A percentile compares a stretch with the other conserved stretches of the same genome.
Evolutionary conservation across 2,888 invertebrate genomes (phyloP).

Genomic region (Drosophila aldrichi): DNA sequence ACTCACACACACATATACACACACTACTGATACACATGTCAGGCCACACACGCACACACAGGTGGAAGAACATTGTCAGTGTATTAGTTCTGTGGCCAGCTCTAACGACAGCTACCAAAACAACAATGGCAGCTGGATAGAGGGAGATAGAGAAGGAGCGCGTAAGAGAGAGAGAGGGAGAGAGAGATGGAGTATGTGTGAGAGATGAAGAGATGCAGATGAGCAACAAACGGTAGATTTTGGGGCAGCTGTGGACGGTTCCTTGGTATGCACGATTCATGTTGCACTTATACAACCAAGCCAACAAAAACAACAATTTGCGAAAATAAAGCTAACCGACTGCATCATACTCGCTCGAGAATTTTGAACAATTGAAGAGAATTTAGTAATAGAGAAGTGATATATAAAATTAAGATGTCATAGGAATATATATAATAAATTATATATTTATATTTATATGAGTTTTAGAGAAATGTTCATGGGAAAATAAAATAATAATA

Average conservation of each 20-base stretch:
- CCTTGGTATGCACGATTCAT: conserved; percentile 79
- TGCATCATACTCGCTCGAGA: background rate
- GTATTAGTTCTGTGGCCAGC: conserved; percentile 68
- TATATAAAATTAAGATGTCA: too few species aligned
- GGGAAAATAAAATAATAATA: too few species aligned
- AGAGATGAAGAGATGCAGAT: conserved; percentile 56
- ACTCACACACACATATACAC: conserved; percentile 6
- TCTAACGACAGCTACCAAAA: conserved; percentile 51
- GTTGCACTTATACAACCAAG: conserved; percentile 69
- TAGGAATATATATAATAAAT: too few species aligned
- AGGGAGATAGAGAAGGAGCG: too few species aligned
- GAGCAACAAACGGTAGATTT: conserved; percentile 39
- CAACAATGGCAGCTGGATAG: conserved; percentile 6
- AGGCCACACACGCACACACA: conserved; percentile 21
- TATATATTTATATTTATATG: too few species aligned
- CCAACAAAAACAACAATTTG: conserved; percentile 15
- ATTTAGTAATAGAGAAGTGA: too few species aligned
- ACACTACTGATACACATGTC: conserved; percentile 13
- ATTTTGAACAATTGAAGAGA: too few species aligned
- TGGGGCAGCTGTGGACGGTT: conserved; percentile 40
- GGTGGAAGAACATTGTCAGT: conserved; percentile 49
- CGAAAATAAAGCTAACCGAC: background rate
- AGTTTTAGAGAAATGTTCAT: too few species aligned
- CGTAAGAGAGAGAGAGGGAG: background rate
- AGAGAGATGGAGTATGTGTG: background rate